These are phyloP conservation scores for Callionymus lyra DNA, from an alignment of 2,113 vertebrate species.

Conservation along the genomic window DNA sequence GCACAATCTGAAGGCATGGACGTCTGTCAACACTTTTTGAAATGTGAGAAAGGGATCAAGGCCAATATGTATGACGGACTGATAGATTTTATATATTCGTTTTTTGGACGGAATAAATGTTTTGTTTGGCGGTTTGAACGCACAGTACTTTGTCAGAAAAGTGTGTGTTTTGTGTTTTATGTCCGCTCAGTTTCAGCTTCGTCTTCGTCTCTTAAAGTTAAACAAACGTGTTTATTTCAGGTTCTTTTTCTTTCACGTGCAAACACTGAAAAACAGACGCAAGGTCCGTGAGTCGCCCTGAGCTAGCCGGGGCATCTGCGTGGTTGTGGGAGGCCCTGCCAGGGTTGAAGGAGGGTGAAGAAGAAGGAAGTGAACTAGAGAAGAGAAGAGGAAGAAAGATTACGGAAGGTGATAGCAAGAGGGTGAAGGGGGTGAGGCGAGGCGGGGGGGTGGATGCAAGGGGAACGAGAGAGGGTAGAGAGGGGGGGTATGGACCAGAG, in stretches of 20 bases:
- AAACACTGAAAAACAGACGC: constrained; percentile 40
- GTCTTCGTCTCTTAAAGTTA: too few species aligned
- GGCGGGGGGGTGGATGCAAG: constrained; percentile 31
- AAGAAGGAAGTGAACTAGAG: constrained; percentile 17
- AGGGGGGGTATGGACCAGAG: constrained; percentile 52
- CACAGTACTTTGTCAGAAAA: too few species aligned
- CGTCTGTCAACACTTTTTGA: too few species aligned
- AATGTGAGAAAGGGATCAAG: too few species aligned
- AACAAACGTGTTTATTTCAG: too few species aligned
- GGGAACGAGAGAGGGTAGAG: constrained; percentile 42
- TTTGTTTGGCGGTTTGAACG: too few species aligned
- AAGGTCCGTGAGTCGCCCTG: constrained; percentile 22
- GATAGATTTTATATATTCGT: too few species aligned
- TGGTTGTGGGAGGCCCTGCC: constrained; percentile 61
- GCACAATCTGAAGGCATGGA: too few species aligned
- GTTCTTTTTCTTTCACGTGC: neutral
- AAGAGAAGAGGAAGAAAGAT: too few species aligned
- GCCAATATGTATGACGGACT: too few species aligned
- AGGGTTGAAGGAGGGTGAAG: constrained; percentile 37
- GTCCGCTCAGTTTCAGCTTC: too few species aligned
- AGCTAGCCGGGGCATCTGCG: constrained; percentile 50
- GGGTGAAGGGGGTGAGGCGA: constrained; percentile 31
- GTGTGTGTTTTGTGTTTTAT: neutral
- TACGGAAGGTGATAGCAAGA: constrained; percentile 30
- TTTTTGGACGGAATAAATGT: too few species aligned